A percentile compares a stretch with the other conserved stretches of the same genome.
Evolutionary conservation across 2,797 vertebrate species (phyloP).

Genomic region (Ibycter americanus): DNA sequence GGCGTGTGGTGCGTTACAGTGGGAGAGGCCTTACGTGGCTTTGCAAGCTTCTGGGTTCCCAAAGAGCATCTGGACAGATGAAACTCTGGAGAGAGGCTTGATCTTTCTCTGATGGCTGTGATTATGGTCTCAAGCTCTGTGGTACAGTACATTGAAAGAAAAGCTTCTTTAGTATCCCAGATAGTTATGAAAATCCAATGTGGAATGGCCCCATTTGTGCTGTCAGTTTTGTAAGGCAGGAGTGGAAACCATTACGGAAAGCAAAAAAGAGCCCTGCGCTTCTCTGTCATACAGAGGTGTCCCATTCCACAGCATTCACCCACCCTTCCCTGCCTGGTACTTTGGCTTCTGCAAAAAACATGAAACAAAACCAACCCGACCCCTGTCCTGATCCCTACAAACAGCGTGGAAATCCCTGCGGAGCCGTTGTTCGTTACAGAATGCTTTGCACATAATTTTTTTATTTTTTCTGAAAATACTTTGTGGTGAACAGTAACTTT

Average conservation of each 20-base stretch:
- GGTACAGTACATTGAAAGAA: not conserved
- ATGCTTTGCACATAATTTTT: not conserved
- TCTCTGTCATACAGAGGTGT: not conserved
- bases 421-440: not conserved
- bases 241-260: not conserved
- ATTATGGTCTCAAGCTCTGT: not conserved
- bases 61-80: not conserved
- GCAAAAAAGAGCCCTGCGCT: not conserved
- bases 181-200: not conserved
- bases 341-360: not conserved
- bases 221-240: not conserved
- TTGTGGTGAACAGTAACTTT: not conserved
- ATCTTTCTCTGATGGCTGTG: not conserved
- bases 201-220: not conserved
- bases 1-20: fast-evolving
- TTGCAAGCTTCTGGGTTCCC: not conserved
- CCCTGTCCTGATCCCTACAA: no score
- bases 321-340: not conserved
- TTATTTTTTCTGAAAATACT: not conserved
- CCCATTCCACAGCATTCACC: not conserved
- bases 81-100: not conserved
- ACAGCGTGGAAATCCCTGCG: not conserved
- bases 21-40: fast-evolving
- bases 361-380: not conserved
- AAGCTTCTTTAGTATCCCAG: not conserved